These are phyloP conservation scores for Oophaga pumilio DNA, from an alignment of 2,113 vertebrate species.

Conservation along the genomic window DNA sequence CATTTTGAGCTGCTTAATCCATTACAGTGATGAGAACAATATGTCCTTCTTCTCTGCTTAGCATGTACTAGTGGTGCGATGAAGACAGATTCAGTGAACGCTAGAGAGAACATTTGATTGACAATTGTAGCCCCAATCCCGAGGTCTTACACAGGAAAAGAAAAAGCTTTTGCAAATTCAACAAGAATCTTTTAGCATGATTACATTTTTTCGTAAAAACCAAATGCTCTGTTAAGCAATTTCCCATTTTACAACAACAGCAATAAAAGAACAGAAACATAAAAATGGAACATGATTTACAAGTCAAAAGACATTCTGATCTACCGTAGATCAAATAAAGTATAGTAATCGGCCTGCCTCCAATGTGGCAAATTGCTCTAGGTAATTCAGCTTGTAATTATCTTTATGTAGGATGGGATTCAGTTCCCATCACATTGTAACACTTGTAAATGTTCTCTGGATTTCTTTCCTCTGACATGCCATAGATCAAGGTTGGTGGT, in stretches of 20 bases:
- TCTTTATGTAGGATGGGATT: background rate
- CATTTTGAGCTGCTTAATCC: background rate
- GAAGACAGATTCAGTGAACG: background rate
- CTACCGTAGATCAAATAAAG: background rate
- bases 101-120: conserved; percentile 31
- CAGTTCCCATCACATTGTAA: background rate
- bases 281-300: conserved; percentile 15
- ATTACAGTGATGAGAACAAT: background rate
- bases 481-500: background rate
- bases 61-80: conserved; percentile 8
- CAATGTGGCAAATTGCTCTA: background rate
- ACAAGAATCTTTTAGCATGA: conserved; percentile 23
- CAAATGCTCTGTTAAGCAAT: conserved; percentile 38
- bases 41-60: background rate
- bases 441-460: background rate
- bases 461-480: background rate
- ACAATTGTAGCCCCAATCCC: conserved; percentile 23
- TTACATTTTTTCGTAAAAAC: conserved; percentile 22
- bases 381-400: background rate
- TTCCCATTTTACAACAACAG: conserved; percentile 13
- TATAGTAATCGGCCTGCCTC: background rate
- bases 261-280: conserved; percentile 28
- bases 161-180: conserved; percentile 27
- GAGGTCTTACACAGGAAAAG: background rate
- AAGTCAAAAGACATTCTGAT: conserved; percentile 23